Evolutionary conservation across 2,113 vertebrate genomes (phyloP).

Genomic region (Hyperopisus bebe): DNA sequence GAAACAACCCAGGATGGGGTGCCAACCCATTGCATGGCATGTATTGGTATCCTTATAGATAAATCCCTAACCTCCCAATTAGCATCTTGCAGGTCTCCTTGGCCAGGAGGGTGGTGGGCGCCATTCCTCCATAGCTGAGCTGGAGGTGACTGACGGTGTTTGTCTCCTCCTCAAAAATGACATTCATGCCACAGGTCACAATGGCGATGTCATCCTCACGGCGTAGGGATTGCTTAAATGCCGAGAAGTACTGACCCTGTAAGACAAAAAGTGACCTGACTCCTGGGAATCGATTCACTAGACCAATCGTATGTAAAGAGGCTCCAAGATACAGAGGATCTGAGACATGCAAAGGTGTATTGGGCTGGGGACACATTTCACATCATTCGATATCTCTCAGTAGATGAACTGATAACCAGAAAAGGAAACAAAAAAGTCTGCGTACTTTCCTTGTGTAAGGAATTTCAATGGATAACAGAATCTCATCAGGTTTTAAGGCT

Average conservation of each 20-base stretch:
- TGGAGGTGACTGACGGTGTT: slow-evolving; percentile 63
- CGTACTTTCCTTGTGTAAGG: slow-evolving; percentile 79
- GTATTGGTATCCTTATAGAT: neutral
- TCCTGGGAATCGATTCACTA: neutral
- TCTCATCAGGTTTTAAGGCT: slow-evolving; percentile 65
- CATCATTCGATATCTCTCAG: neutral
- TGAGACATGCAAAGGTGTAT: neutral
- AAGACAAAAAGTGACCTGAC: neutral
- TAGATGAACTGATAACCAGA: neutral
- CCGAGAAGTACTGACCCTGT: slow-evolving; percentile 81
- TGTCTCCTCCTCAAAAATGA: slow-evolving; percentile 64
- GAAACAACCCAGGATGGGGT: neutral
- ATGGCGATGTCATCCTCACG: slow-evolving; percentile 92
- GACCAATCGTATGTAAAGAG: neutral
- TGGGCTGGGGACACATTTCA: neutral
- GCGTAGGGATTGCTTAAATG: slow-evolving; percentile 86
- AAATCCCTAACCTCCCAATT: slow-evolving; percentile 58
- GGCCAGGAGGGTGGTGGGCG: slow-evolving; percentile 72
- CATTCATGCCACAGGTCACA: slow-evolving; percentile 85
- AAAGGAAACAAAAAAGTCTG: neutral
- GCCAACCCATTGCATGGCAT: neutral
- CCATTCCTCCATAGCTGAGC: slow-evolving; percentile 90
- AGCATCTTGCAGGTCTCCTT: slow-evolving; percentile 62
- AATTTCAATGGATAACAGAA: slow-evolving; percentile 78
- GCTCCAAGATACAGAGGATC: neutral